Evolutionary conservation across 2,113 vertebrate species (phyloP), one percentile per base, ranked within the genome.

Genomic region (Pantherophis guttatus): DNA sequence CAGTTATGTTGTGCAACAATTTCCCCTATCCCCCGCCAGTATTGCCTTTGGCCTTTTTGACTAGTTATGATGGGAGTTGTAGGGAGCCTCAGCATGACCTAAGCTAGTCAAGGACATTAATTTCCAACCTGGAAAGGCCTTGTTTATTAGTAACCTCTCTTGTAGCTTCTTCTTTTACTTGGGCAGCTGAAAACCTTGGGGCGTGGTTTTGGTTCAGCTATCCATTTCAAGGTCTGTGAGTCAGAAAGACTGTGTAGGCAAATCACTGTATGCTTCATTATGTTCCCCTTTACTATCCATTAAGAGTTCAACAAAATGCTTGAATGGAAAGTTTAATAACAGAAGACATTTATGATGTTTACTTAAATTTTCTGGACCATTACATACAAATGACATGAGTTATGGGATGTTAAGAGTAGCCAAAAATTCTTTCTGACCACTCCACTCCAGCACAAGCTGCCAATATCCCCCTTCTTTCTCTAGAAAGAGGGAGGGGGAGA

Each of bases 331-430:
- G 92, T 98, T 98, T 98, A 98, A 98, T 97, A 98, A 98, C 97
- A 98, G 97, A 98, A 97, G 97, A 98, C 98, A 97, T 98, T 98
- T 98, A 98, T 98, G 97, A 97, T 98, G 98, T 98, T 98, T 98
- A 98, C 98, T 98, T 98, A 97, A 97, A 97, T 98, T 97, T 97
- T 98, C 97, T 97, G 97, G 97, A 97, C 96, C 96, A 98, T 97
- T 98, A 97, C 97, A 91, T 94, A 95, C 95, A 97, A 97, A 97
- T 94, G 97, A 98, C 97, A 97, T 98, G 97, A 98, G 94, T 98
- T 97, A 98, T 98, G 97, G 96, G 94, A 98, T 94, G 95, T 59
- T 97, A 96, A 97, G 98, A 98, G 97, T 97, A 96, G 98, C 98
- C 97, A 98, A 97, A 97, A 97, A 97, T 96, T 97, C 97, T 97